Evolutionary conservation across 2,797 vertebrate species (phyloP).

Genomic region (Coracias cyanogaster): DNA sequence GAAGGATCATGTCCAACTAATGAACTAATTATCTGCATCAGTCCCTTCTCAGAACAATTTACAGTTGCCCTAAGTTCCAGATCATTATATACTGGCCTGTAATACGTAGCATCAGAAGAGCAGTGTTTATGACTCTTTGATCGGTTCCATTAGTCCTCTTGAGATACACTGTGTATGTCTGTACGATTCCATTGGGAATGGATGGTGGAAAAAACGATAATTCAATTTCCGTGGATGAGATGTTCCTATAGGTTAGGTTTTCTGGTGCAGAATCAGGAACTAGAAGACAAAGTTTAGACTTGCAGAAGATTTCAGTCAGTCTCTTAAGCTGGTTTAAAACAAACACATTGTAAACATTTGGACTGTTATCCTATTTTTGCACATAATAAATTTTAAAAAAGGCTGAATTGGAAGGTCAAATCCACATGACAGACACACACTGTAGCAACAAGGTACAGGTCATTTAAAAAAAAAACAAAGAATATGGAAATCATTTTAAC

Average conservation of each 20-base stretch:
- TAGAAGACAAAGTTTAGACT: constrained; percentile 71
- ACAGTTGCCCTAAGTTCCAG: background rate
- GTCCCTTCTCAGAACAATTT: background rate
- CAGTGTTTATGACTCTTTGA: constrained; percentile 75
- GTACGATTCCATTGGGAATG: constrained; percentile 81
- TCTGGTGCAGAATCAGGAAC: constrained; percentile 81
- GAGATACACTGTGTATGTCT: constrained; percentile 81
- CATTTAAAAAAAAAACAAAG: background rate
- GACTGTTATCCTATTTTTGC: background rate
- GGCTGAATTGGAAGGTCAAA: background rate
- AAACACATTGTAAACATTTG: background rate
- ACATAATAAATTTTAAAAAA: background rate
- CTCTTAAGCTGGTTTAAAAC: background rate
- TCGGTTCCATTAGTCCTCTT: constrained; percentile 66
- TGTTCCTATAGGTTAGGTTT: constrained; percentile 80
- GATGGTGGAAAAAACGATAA: constrained; percentile 80
- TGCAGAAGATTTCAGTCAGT: background rate
- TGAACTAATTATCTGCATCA: background rate
- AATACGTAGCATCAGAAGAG: constrained; percentile 63
- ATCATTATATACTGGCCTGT: constrained; percentile 70
- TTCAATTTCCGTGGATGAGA: constrained; percentile 80
- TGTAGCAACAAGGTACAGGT: background rate
- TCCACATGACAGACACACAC: background rate
- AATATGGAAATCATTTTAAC: background rate
- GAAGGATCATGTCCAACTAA: background rate